Percentiles rank a stretch among this genome's conserved stretches.
phyloP scores from a whole-genome alignment of 2,797 vertebrate species.

The Pogoniulus pusillus region DNA sequence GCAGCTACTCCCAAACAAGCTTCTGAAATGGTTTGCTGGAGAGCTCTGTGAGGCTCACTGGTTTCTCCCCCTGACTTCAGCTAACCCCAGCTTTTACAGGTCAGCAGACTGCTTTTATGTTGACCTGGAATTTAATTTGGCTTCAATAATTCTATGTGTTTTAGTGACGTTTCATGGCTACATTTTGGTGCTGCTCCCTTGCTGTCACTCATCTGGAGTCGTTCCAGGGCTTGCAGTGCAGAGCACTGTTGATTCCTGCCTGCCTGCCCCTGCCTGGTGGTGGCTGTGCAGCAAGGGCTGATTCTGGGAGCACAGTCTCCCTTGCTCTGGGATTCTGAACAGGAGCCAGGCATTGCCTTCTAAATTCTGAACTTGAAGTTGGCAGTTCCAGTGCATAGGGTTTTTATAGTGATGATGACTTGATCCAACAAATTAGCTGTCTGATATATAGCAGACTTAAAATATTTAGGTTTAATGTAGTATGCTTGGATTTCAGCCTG shows the following conservation, averaged over 20 bases:
- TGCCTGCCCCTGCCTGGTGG: conserved; percentile 40
- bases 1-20: neutral
- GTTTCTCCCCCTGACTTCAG: neutral
- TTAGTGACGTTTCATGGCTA: neutral
- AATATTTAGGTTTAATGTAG: conserved; percentile 67
- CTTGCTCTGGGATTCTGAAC: conserved; percentile 3
- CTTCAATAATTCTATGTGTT: neutral
- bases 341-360: conserved; percentile 25
- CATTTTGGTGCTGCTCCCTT: conserved; percentile 26
- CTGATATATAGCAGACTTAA: conserved; percentile 61
- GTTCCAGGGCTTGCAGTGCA: conserved; percentile 48
- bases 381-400: conserved; percentile 38
- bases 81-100: neutral
- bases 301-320: conserved; percentile 21
- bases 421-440: conserved; percentile 65
- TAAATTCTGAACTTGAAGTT: conserved; percentile 43
- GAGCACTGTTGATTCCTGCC: neutral
- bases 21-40: neutral
- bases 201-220: neutral
- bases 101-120: neutral
- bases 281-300: conserved; percentile 38
- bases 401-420: conserved; percentile 50
- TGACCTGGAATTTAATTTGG: conserved; percentile 1
- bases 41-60: neutral
- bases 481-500: conserved; percentile 59